Conservation (phyloP, 1,140 invertebrate species). For the Macrobrachium rosenbergii region DNA sequence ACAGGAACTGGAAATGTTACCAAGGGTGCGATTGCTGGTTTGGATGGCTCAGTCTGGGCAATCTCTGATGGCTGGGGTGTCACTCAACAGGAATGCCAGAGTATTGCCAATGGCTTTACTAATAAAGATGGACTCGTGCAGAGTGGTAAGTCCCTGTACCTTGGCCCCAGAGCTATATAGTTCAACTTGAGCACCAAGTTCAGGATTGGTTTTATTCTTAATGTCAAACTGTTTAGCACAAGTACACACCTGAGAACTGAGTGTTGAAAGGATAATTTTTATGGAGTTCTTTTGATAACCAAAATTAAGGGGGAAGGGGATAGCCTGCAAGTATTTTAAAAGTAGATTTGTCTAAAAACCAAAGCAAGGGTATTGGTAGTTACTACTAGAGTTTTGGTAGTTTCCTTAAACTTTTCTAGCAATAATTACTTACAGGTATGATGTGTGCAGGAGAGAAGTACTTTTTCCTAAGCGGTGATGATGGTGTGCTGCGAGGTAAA, state of each 20-base stretch:
- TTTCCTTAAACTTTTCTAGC: not conserved
- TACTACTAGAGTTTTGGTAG: no score
- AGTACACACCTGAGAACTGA: no score
- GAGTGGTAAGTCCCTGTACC: not conserved
- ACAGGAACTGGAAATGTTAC: not conserved
- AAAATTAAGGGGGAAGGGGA: no score
- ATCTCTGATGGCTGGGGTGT: not conserved
- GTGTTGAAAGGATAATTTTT: no score
- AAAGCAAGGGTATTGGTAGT: no score
- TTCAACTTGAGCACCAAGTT: no score
- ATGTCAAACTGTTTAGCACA: no score
- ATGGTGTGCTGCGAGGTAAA: conserved; percentile 23
- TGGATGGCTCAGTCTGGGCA: not conserved
- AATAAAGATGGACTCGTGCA: not conserved
- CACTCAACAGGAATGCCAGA: not conserved
- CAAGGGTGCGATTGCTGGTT: not conserved
- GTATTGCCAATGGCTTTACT: not conserved
- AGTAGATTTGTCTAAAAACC: no score
- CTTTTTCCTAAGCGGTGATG: conserved; percentile 38
- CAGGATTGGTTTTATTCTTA: no score
- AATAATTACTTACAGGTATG: not conserved
- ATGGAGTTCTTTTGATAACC: no score
- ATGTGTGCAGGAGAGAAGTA: conserved; percentile 27
- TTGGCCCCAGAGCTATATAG: no score
- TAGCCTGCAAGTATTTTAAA: no score